phyloP scores from a whole-genome alignment of 2,113 vertebrate species.

The Sturnira hondurensis region DNA sequence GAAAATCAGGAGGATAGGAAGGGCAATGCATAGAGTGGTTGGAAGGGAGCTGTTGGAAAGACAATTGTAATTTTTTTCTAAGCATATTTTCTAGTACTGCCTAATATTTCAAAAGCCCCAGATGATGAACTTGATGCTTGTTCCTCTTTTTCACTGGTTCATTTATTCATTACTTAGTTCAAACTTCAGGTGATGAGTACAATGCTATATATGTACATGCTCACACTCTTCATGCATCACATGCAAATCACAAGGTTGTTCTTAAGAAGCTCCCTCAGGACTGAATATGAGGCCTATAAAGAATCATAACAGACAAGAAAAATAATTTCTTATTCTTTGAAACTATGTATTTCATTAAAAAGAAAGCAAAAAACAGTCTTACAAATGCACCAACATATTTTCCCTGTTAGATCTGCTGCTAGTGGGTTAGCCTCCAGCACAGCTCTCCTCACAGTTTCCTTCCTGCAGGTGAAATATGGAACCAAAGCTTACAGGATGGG shows the following conservation, averaged over 20 bases:
- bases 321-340: not conserved
- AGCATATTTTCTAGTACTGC: not conserved
- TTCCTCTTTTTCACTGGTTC: not conserved
- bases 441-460: too few relatives aligned
- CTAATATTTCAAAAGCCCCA: not conserved
- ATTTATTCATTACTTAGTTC: not conserved
- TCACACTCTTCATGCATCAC: rapidly evolving
- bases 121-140: rapidly evolving
- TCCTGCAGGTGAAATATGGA: not conserved
- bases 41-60: not conserved
- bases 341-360: not conserved
- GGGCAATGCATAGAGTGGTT: not conserved
- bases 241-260: rapidly evolving
- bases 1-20: not conserved
- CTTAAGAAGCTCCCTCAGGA: not conserved
- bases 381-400: not conserved
- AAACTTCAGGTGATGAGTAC: too few relatives aligned
- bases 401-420: not conserved
- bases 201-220: rapidly evolving
- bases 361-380: not conserved
- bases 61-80: not conserved
- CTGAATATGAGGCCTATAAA: rapidly evolving
- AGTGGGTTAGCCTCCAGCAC: not conserved
- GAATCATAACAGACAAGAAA: not conserved
- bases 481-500: not conserved